Evolutionary conservation across 1,140 invertebrate genomes (phyloP), one percentile per base, ranked within the genome.

Genomic region (Meloidogyne exigua): DNA sequence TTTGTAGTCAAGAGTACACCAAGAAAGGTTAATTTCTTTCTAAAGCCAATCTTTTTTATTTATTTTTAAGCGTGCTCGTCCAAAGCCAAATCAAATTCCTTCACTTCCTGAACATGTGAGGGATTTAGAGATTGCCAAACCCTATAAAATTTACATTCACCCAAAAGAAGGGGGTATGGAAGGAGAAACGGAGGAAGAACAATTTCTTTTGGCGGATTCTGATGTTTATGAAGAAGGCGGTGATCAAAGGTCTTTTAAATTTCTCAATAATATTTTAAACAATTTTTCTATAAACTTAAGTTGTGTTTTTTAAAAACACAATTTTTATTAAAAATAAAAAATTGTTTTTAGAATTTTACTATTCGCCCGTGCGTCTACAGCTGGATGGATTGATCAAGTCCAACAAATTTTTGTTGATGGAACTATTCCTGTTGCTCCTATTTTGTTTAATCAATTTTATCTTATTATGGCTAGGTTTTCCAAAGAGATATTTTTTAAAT

Each of bases 341-440:
- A n/a, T n/a, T n/a, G n/a, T n/a, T n/a, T n/a, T 10, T 15, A 71
- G 69, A 11, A 71, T 71, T 71, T 71, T 71, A 28, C 10, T 71
- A 25, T 71, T 71, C 15, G 69, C 44, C 5, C 39, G 69, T 42
- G 36, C 69, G 1, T 71, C 69, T 49, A 28, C 69, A 10, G 39
- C 69, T n/a, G 69, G 62, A 49, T 71, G 69, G 69, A 57, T 44
- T 11, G 69, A 71, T 11, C 69, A 71, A 71, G 28, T 71, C 15
- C 69, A 71, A 62, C 69, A 71, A n/a, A 71, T 71, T 28, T 71
- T 57, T 42, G 69, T 28, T 44, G 69, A 71, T 32, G 69, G 69
- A 25, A 71, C 69, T 10, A 26, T 71, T 21, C 26, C 32, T 62
- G 62, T 71, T 21, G 28, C 69, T 9, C 69, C 44, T 18, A 25